Conservation (phyloP, 2,888 invertebrate species). For the Teleiodes luculella region DNA sequence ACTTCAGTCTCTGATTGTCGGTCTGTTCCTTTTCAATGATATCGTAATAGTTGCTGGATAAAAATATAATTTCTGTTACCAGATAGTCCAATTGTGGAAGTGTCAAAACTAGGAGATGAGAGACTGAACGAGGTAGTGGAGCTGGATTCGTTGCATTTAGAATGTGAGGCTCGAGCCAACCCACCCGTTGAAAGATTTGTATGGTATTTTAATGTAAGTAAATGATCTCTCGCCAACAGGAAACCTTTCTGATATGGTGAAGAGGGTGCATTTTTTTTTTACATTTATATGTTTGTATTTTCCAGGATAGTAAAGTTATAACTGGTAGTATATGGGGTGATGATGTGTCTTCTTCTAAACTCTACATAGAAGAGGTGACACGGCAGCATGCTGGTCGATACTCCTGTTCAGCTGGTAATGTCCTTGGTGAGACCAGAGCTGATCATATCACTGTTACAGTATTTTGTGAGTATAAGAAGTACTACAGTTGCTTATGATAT, state of each 20-base stretch:
- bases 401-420: slow-evolving; percentile 60
- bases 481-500: too few species aligned
- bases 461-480: slow-evolving; percentile 55
- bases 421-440: slow-evolving; percentile 57
- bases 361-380: slow-evolving; percentile 52
- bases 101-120: slow-evolving; percentile 52
- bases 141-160: slow-evolving; percentile 58
- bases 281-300: too few species aligned
- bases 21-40: too few species aligned
- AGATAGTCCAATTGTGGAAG: slow-evolving; percentile 72
- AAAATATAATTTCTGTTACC: slow-evolving; percentile 16
- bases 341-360: slow-evolving; percentile 37
- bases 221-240: too few species aligned
- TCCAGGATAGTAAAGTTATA: slow-evolving; percentile 58
- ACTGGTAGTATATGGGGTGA: slow-evolving; percentile 56
- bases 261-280: too few species aligned
- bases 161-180: slow-evolving; percentile 67
- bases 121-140: slow-evolving; percentile 59
- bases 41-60: too few species aligned
- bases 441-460: slow-evolving; percentile 56
- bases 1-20: too few species aligned
- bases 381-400: slow-evolving; percentile 58
- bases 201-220: slow-evolving; percentile 71
- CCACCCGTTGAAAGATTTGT: slow-evolving; percentile 59
- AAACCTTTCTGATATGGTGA: too few species aligned